Base-by-base conservation (phyloP, 2,797 vertebrate species). In the Myotis pilosus region DNA sequence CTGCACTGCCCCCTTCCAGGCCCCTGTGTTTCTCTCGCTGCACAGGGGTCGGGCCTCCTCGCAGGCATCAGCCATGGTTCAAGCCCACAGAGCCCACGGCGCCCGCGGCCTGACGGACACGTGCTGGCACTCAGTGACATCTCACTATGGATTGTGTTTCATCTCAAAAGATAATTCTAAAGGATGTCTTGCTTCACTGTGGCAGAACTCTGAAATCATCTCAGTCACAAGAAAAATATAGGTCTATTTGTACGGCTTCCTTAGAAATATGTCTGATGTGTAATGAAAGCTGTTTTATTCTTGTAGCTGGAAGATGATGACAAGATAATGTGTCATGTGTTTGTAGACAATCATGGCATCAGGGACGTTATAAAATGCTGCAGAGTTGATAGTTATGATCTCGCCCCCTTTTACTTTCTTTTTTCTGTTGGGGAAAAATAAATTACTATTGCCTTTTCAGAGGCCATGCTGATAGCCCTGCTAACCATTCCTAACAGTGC, bases 241-340 rank as follows among this genome's bases (percentile, higher is more conserved):
- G 8, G 88, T 94, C 33, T 83, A 41, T 79, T 83, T 95, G 69
- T 66, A 33, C 30, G 2, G 84, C 6, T 75, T 95, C 47, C 92
- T 96, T 78, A 90, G 79, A 96, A 90, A 94, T 86, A 53, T 19
- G 41, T 78, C 8, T 94, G 69, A 85, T 93, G n/a, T 47, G 13
- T 83, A 87, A 90, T 62, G n/a, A 91, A 47, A 44, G 74, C 13
- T 47, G 44, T 91, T 87, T 92, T 72, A 87, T 89, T 94, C 68
- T 80, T 68, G 68, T 51, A 79, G 7, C 41, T 95, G 15, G 17
- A 75, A 75, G 62, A 91, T 55, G 16, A 38, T 89, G 76, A 81
- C 82, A 89, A 89, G 51, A 86, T 81, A 81, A 95, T 71, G 30
- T 85, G 38, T 94, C n/a, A 87, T 83, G 30, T 66, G 36, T 89